These are phyloP conservation scores for Rhorus exstirpatorius DNA, from an alignment of 2,888 invertebrate genomes.

Conservation along the genomic window DNA sequence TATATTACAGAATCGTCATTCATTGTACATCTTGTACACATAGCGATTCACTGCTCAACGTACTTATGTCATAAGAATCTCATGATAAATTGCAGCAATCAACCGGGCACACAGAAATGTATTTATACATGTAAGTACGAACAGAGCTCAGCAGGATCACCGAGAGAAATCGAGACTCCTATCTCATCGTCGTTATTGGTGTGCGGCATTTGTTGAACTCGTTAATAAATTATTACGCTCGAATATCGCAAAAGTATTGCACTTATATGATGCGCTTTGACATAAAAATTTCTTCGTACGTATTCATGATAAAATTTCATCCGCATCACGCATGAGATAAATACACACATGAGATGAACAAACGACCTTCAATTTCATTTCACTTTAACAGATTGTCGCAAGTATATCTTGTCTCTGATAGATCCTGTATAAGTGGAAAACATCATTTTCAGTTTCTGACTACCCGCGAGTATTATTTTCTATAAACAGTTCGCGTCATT, in stretches of 20 bases:
- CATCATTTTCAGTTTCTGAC: no score
- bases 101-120: constrained; percentile 59
- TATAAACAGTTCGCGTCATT: no score
- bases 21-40: constrained; percentile 22
- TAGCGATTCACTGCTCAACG: constrained; percentile 7
- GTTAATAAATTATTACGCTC: constrained; percentile 67
- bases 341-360: no score
- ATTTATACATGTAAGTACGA: neutral
- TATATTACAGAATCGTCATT: constrained; percentile 26
- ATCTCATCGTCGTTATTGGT: constrained; percentile 67
- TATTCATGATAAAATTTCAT: neutral
- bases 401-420: no score
- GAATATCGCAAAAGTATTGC: neutral
- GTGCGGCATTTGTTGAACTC: constrained; percentile 55
- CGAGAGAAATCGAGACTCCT: constrained; percentile 49
- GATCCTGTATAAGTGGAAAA: no score
- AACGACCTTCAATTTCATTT: no score
- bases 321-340: neutral
- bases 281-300: constrained; percentile 38
- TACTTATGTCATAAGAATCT: constrained; percentile 52
- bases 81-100: constrained; percentile 71
- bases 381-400: no score
- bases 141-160: constrained; percentile 8
- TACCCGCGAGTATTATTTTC: no score
- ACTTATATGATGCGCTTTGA: constrained; percentile 29